Evolutionary conservation across 2,888 invertebrate genomes (phyloP).

Genomic region (Eulithis testata): DNA sequence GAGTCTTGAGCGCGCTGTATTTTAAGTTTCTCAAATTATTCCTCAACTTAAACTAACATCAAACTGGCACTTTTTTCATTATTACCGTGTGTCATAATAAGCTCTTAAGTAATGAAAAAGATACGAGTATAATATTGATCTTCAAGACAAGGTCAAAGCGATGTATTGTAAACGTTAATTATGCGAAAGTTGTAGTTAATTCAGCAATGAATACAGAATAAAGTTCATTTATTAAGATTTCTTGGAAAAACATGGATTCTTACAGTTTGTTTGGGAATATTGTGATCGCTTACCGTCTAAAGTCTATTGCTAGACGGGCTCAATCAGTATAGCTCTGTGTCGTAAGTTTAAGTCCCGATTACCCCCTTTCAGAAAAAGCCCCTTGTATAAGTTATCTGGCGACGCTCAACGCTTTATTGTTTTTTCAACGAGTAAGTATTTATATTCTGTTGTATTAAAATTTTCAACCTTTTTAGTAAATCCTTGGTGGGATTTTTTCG

Average conservation of each 20-base stretch:
- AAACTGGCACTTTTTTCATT: not conserved
- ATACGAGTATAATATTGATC: slow-evolving; percentile 13
- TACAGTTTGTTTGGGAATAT: too few species aligned
- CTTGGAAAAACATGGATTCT: not conserved
- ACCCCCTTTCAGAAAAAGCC: too few species aligned
- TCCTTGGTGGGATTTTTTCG: too few species aligned
- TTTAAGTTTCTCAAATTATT: not conserved
- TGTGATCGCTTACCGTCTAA: too few species aligned
- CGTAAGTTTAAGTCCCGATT: too few species aligned
- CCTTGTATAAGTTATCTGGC: too few species aligned
- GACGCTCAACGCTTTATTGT: too few species aligned
- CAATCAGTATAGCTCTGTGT: too few species aligned
- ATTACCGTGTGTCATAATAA: not conserved
- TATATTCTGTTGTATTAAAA: too few species aligned
- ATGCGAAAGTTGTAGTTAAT: slow-evolving; percentile 15
- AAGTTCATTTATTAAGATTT: not conserved
- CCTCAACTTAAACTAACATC: not conserved
- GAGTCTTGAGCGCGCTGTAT: not conserved
- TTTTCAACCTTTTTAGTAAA: too few species aligned
- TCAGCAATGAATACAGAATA: slow-evolving; percentile 19
- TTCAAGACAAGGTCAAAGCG: slow-evolving; percentile 8
- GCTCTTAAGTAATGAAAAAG: not conserved
- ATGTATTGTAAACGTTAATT: slow-evolving; percentile 17
- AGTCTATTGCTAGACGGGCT: too few species aligned
- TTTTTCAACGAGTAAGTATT: too few species aligned